Evolutionary conservation across 2,797 vertebrate species (phyloP).

Genomic region (Melanotaenia pygmaea): DNA sequence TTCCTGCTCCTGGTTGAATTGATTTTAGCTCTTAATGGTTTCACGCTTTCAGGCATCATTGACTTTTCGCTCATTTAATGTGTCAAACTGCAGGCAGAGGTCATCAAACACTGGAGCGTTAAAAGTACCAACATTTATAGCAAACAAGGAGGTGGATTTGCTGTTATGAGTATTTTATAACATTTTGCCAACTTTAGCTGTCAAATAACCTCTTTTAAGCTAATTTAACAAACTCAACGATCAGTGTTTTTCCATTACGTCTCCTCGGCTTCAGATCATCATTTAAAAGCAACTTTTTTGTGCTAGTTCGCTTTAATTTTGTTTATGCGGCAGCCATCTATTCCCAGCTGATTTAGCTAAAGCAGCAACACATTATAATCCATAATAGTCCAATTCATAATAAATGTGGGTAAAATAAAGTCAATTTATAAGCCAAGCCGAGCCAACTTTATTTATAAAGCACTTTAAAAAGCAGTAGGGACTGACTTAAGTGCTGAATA

Average conservation of each 20-base stretch:
- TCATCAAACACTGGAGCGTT: slow-evolving; percentile 7
- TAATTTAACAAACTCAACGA: background rate
- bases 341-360: background rate
- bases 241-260: background rate
- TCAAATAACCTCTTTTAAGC: background rate
- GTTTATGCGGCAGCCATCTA: background rate
- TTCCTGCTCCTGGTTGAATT: slow-evolving; percentile 5
- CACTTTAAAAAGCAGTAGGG: no score
- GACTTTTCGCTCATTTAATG: slow-evolving; percentile 29
- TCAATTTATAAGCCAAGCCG: no score
- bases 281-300: no score
- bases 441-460: no score
- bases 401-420: no score
- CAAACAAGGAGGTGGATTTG: slow-evolving; percentile 19
- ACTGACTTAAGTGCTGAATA: no score
- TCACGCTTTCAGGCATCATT: slow-evolving; percentile 34
- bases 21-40: slow-evolving; percentile 23
- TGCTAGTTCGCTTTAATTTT: background rate
- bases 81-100: slow-evolving; percentile 13
- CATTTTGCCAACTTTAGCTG: background rate
- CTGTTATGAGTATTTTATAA: background rate
- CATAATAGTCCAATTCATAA: no score
- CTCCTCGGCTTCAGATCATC: no score
- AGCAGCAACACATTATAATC: background rate
- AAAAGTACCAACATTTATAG: slow-evolving; percentile 8